These are phyloP conservation scores for Stenodema calcarata DNA, from an alignment of 2,888 invertebrate genomes.

Conservation along the genomic window DNA sequence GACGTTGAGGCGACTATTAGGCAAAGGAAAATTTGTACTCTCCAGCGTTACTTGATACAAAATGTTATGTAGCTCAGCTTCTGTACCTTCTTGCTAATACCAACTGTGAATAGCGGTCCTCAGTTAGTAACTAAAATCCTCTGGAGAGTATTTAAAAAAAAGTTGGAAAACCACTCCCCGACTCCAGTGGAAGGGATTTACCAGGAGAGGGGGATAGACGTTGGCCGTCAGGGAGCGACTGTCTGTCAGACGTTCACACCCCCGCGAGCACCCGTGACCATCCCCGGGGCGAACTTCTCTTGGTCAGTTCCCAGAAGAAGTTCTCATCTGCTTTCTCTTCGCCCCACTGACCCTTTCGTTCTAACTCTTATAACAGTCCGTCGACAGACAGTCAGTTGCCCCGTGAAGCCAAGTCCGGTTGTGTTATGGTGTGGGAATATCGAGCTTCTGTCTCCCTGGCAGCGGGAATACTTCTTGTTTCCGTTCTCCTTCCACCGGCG, in stretches of 20 bases:
- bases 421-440: constrained; percentile 42
- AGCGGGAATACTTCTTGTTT: constrained; percentile 9
- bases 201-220: background rate
- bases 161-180: background rate
- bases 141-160: background rate
- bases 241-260: background rate
- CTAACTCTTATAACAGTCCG: background rate
- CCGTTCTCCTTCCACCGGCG: background rate
- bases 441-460: constrained; percentile 26
- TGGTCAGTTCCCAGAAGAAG: background rate
- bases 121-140: no score
- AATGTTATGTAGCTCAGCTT: no score
- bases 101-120: no score
- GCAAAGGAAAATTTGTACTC: no score
- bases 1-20: no score
- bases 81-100: no score
- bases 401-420: constrained; percentile 39
- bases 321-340: constrained; percentile 40
- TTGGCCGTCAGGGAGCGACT: background rate
- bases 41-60: no score
- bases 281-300: background rate
- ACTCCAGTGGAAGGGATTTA: background rate
- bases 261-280: background rate
- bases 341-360: constrained; percentile 25
- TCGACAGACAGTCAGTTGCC: constrained; percentile 17